phyloP scores from a whole-genome alignment of 2,888 invertebrate genomes.

The Spatulosminthurus flaviceps region DNA sequence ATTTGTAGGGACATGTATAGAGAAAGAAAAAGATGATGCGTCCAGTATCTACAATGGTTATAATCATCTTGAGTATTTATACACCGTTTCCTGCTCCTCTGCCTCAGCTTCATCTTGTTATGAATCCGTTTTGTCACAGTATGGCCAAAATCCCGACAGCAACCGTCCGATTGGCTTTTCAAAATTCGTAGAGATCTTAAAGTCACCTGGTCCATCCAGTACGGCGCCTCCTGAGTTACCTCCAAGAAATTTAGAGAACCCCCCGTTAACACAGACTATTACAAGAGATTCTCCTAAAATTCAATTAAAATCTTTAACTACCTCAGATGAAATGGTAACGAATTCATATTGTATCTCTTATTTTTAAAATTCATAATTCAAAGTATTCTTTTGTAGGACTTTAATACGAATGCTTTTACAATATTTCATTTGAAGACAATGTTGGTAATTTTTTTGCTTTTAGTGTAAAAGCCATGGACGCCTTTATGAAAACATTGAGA shows the following conservation, averaged over 20 bases:
- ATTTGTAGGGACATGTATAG: constrained; percentile 38
- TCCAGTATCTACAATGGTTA: constrained; percentile 79
- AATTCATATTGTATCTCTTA: too few relatives aligned
- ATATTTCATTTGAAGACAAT: too few relatives aligned
- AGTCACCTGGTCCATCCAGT: not conserved
- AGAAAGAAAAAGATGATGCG: constrained; percentile 67
- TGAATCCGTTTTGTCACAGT: constrained; percentile 39
- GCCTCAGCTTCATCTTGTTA: constrained; percentile 52
- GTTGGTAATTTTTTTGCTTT: not conserved
- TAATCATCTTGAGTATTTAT: constrained; percentile 82
- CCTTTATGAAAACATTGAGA: constrained; percentile 62
- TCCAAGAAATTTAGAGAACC: constrained; percentile 70
- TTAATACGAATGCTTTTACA: too few relatives aligned
- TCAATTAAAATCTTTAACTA: not conserved
- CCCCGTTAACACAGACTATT: not conserved
- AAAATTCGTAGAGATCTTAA: constrained; percentile 26
- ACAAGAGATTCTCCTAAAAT: constrained; percentile 32
- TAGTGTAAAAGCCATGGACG: constrained; percentile 52
- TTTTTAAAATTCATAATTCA: too few relatives aligned
- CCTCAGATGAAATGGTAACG: not conserved
- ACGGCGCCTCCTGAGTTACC: constrained; percentile 71
- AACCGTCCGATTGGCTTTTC: constrained; percentile 47
- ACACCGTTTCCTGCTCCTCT: constrained; percentile 67
- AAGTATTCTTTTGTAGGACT: too few relatives aligned
- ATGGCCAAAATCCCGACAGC: not conserved